Percentiles rank a stretch among this genome's conserved stretches.
phyloP scores from a whole-genome alignment of 2,888 invertebrate genomes.

The Drosophila ustulata region DNA sequence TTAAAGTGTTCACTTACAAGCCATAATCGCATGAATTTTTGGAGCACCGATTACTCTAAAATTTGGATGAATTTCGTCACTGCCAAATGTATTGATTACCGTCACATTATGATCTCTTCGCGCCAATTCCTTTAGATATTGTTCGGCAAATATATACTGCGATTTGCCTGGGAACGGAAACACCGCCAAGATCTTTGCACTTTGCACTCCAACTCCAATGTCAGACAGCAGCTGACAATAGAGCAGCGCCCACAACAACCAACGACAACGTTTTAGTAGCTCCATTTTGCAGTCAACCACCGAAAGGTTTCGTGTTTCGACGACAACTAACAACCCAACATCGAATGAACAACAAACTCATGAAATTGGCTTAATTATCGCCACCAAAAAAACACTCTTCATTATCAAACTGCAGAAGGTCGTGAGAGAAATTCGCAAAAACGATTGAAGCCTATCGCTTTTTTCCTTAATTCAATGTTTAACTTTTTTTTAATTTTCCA shows the following conservation, averaged over 20 bases:
- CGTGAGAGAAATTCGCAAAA: slow-evolving; percentile 17
- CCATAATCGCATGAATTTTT: slow-evolving; percentile 68
- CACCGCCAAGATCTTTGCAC: slow-evolving; percentile 66
- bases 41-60: slow-evolving; percentile 73
- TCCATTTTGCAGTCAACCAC: slow-evolving; percentile 31
- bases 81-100: slow-evolving; percentile 79
- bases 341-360: not conserved
- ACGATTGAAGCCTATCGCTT: slow-evolving; percentile 43
- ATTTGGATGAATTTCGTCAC: slow-evolving; percentile 68
- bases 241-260: slow-evolving; percentile 2
- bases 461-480: not conserved
- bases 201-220: slow-evolving; percentile 29
- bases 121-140: slow-evolving; percentile 80
- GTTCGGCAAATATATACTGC: slow-evolving; percentile 79
- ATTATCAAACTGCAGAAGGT: slow-evolving; percentile 2
- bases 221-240: slow-evolving; percentile 13
- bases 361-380: slow-evolving; percentile 44
- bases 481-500: slow-evolving; percentile 2
- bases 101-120: slow-evolving; percentile 83
- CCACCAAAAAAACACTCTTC: slow-evolving; percentile 2
- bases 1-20: slow-evolving; percentile 34
- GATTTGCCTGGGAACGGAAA: slow-evolving; percentile 78
- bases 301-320: slow-evolving; percentile 20
- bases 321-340: slow-evolving; percentile 32
- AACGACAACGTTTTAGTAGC: not conserved